Evolutionary conservation across 2,797 vertebrate species (phyloP), one percentile per base, ranked within the genome.

Genomic region (Trachops cirrhosus): DNA sequence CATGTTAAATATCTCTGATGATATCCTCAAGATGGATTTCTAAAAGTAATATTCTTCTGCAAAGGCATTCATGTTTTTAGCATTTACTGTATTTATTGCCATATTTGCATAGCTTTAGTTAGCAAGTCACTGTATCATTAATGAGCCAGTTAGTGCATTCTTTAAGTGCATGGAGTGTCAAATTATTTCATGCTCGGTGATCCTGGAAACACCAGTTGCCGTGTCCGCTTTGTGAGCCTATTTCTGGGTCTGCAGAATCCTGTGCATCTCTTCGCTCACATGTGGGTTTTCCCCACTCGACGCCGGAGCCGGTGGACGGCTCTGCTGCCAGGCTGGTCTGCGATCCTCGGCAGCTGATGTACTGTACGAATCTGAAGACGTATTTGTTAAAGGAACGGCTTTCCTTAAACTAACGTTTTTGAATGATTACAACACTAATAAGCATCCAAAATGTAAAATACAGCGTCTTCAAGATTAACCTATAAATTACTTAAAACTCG

Each of bases 351-450:
- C 24, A 4, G 9, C 24, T 59, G 9, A 26, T 24, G 41, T 11
- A 21, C 7, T 9, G 0, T 21, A 77, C 26, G 18, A 54, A 26
- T 2, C 24, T 67, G 32, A 34, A 90, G n/a, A 64, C 62, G 7
- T 15, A 59, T 54, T 26, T 50, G 34, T 39, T 75, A n/a, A 1
- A 16, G 44, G 34, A 64, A 14, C 16, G 26, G 9, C n/a, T 92
- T 74, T 32, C 29, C 59, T 89, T 77, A 67, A 37, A 48, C 57
- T 46, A 62, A 46, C 8, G 39, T 32, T n/a, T 11, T 78, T 82
- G 9, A 82, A 77, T 73, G 37, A 74, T 46, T 71, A 78, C 39
- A 89, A 73, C 89, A 80, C 18, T 2, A 62, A 62, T 59, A 92
- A 57, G 44, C 57, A 62, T 2, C 59, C 22, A n/a, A 59, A 22